Evolutionary conservation across 1,140 invertebrate genomes (phyloP).

Genomic region (Tribolium madens): DNA sequence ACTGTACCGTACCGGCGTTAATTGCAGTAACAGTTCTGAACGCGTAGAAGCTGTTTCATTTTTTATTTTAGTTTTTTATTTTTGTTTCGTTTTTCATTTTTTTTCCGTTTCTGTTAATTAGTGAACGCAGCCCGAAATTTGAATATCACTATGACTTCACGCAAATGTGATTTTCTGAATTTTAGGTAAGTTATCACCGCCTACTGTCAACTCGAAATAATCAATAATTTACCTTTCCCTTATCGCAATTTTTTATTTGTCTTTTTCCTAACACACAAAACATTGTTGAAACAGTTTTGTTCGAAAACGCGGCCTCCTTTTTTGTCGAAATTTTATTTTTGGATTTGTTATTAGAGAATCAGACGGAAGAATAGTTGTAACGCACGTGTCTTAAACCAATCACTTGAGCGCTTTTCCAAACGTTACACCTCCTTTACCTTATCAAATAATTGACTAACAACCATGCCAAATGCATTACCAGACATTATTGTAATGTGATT

Average conservation of each 20-base stretch:
- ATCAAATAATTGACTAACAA: not conserved
- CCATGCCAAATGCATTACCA: not conserved
- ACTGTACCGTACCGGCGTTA: conserved; percentile 24
- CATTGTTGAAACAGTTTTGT: not conserved
- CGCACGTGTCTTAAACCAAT: conserved; percentile 42
- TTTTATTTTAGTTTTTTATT: conserved; percentile 37
- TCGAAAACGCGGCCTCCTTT: not conserved
- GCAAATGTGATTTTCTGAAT: not conserved
- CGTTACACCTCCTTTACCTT: conserved; percentile 21
- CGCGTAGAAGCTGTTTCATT: conserved; percentile 30
- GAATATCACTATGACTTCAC: not conserved
- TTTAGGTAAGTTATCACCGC: conserved; percentile 19
- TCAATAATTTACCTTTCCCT: conserved; percentile 23
- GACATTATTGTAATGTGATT: not conserved
- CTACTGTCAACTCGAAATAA: conserved; percentile 13
- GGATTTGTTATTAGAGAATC: conserved; percentile 8
- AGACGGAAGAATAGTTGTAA: not conserved
- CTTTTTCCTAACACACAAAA: not conserved
- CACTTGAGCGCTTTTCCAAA: not conserved
- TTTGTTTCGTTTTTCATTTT: conserved; percentile 27
- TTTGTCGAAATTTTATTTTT: conserved; percentile 24
- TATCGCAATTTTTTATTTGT: conserved; percentile 16
- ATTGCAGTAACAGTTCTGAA: conserved; percentile 25
- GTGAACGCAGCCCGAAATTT: not conserved
- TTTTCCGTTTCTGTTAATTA: conserved; percentile 18